Percentiles rank a stretch among this genome's conserved stretches.
These are phyloP conservation scores for Eurypyga helias DNA, from an alignment of 2,113 vertebrate genomes.

Conservation along the genomic window DNA sequence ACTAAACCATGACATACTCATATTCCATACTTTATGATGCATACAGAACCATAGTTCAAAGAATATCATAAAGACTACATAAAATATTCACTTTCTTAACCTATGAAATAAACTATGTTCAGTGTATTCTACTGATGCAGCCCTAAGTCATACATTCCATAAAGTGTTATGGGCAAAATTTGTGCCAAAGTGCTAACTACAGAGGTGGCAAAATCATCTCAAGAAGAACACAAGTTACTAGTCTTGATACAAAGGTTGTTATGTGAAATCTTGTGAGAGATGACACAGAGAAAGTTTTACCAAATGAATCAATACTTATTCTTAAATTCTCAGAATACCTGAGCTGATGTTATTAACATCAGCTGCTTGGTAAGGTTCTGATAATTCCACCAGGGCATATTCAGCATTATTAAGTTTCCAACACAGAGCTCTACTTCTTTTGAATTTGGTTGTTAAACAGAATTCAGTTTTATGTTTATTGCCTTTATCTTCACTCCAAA, in stretches of 20 bases:
- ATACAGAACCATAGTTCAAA: background rate
- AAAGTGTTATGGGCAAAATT: background rate
- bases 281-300: background rate
- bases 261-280: background rate
- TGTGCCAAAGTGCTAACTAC: background rate
- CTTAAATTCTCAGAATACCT: background rate
- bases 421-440: background rate
- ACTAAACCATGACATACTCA: background rate
- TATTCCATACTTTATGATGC: background rate
- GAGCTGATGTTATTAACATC: background rate
- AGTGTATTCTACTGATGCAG: background rate
- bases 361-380: background rate
- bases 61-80: background rate
- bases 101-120: background rate
- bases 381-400: background rate
- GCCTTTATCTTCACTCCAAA: background rate
- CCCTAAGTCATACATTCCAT: background rate
- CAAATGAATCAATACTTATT: background rate
- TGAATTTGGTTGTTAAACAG: background rate
- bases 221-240: background rate
- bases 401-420: background rate
- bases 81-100: background rate
- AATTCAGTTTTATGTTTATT: background rate
- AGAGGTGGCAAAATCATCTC: background rate
- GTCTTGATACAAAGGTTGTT: background rate